phyloP scores from a whole-genome alignment of 2,113 vertebrate species.

The Nibea coibor region DNA sequence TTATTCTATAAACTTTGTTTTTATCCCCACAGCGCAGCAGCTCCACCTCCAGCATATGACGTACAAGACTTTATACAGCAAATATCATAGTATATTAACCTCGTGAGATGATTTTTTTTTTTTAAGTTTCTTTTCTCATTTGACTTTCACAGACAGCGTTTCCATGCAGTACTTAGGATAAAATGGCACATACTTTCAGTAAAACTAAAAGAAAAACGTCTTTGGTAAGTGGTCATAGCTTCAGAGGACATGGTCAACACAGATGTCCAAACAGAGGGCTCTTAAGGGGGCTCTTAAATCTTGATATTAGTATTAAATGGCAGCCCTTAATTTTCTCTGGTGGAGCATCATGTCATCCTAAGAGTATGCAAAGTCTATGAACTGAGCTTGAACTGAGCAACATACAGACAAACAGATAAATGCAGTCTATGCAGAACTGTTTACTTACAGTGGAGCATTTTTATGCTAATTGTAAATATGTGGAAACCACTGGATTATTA shows the following conservation, averaged over 20 bases:
- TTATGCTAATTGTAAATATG: not conserved
- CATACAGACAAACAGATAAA: not conserved
- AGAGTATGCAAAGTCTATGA: not conserved
- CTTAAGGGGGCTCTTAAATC: too few relatives aligned
- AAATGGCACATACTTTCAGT: not conserved
- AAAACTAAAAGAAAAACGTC: not conserved
- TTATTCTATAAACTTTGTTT: not conserved
- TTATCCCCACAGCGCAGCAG: not conserved
- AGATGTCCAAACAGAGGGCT: not conserved
- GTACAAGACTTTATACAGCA: not conserved
- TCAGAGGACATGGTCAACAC: not conserved
- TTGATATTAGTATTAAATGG: not conserved
- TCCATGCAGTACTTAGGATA: not conserved
- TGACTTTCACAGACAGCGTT: not conserved
- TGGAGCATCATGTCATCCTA: not conserved
- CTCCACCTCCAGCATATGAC: not conserved
- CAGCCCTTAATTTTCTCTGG: not conserved
- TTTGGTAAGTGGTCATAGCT: constrained; percentile 5
- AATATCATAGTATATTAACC: not conserved
- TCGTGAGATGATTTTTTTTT: not conserved
- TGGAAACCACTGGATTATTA: not conserved
- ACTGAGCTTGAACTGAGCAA: not conserved
- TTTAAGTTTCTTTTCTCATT: not conserved
- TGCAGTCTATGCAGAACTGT: not conserved
- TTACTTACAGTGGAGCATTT: not conserved